Percentiles rank a stretch among this genome's conserved stretches.
These are phyloP conservation scores for Eudyptes chrysolophus DNA, from an alignment of 2,113 vertebrate species.

Conservation along the genomic window DNA sequence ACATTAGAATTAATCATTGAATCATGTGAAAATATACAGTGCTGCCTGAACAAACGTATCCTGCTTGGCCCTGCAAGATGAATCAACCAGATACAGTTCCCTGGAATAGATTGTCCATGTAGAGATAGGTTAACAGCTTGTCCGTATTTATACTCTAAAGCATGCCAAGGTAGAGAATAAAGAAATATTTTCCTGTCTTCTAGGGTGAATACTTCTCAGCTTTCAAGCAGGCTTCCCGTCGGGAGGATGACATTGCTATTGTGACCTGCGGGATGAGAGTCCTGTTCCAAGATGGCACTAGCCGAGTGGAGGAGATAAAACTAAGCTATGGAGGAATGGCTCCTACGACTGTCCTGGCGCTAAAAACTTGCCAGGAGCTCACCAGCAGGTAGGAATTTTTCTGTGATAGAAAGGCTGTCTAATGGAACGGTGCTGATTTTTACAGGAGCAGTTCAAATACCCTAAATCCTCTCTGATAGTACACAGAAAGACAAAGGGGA, in stretches of 20 bases:
- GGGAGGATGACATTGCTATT: conserved; percentile 94
- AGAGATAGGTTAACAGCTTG: neutral
- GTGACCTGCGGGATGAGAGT: conserved; percentile 93
- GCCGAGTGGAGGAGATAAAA: conserved; percentile 77
- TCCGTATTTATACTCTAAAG: neutral
- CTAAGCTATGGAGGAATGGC: conserved; percentile 95
- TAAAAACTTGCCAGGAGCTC: conserved; percentile 76
- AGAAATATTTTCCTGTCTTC: neutral
- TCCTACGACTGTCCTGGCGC: conserved; percentile 82
- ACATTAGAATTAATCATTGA: neutral
- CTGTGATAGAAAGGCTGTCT: neutral
- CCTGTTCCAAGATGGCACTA: conserved; percentile 75
- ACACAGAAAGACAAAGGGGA: neutral
- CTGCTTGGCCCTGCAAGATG: neutral
- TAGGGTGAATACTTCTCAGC: conserved; percentile 91
- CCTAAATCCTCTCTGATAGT: neutral
- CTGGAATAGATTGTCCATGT: neutral
- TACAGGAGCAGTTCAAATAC: neutral
- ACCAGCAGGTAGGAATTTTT: conserved; percentile 75
- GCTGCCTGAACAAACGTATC: neutral
- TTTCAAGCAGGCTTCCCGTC: conserved; percentile 91
- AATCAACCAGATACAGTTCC: neutral
- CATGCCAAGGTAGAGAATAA: neutral
- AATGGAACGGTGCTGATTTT: neutral
- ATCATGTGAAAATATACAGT: neutral